Base-by-base conservation (phyloP, 1,140 invertebrate genomes). In the Macrotrachela quadricornifera region DNA sequence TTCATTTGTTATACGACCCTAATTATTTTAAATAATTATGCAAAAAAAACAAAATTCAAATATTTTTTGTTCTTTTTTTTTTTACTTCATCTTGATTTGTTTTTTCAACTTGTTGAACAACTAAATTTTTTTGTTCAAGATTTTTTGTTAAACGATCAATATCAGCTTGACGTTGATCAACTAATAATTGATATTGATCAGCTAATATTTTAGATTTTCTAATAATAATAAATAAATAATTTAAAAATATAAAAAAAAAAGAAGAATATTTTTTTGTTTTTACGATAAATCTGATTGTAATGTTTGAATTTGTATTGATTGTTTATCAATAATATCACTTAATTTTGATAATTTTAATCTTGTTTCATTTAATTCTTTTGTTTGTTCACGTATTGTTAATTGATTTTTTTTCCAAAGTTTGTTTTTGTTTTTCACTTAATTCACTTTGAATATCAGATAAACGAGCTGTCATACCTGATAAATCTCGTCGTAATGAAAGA, bases 401-500 rank as follows among this genome's bases (percentile, higher is more conserved):
- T 59, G 59, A 50, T 63, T 64, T 18, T n/a, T 62, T 57, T 56
- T 71, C 69, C 37, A 69, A 58, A 54, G 69, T 65, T 48, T 65
- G 58, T 57, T 70, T 71, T 59, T 69, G 66, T 12, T 60, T 56
- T 51, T 71, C 69, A 50, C 62, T 67, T 41, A 71, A 56, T 57
- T 71, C 68, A 45, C 68, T 66, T 48, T 62, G 62, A 15, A 68
- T 64, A 52, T 70, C 68, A 13, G 65, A 65, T 10, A 70, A 59
- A 44, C 65, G 54, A 46, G 69, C 68, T 21, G 62, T 61, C 18
- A 67, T 65, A 10, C 66, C 66, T 21, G 62, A 56, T 38, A 71
- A 49, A 56, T 70, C 69, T 42, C 62, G 48, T 40, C 66, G 57
- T 21, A 69, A 57, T 14, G 61, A 64, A 39, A 64, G 57, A 16